Evolutionary conservation across 64 coral and sea anemone species (phyloP), one percentile per base, ranked within the genome.

Genomic region (Pocillopora damicornis): DNA sequence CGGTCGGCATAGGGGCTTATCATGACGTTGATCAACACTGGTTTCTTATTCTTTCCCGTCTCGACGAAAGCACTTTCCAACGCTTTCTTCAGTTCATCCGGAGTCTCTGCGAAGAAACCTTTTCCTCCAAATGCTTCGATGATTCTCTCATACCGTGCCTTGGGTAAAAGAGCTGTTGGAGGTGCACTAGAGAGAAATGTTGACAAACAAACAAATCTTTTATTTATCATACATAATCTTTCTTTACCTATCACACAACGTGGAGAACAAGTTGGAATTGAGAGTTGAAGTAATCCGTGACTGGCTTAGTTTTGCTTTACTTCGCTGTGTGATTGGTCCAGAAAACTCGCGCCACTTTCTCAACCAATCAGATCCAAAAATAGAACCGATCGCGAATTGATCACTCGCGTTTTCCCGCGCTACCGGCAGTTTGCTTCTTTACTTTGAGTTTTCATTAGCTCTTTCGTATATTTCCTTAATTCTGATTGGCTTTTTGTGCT

Each of bases 81-180:
- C n/a, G 90, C 96, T 38, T 75, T 58, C 17, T 65, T 61, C 30
- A 98, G 88, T 79, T 98, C 87, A 61, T 59, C 65, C 74, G 89
- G 88, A 35, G 93, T 98, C 82, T 98, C 64, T 9, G 75, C 90
- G 66, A 94, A 95, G 75, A 90, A 95, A 13, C 96, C 96, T 79
- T 89, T 92, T 74, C 96, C 90, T 22, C 90, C 96, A 86, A 98
- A 98, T 13, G 96, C 96, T 87, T 95, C 90, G 6, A 95, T 95
- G 37, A 98, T 98, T 92, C 72, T 81, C 80, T 98, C 96, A 67
- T 98, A 98, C 30, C 85, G 68, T 45, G 96, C 82, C 11, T 82
- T 77, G 34, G 96, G 96, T 2, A 88, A 38, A 59, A 98, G 84
- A 15, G 96, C 93, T 3, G 93, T 98, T 2, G 96, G 96, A 15